These are phyloP conservation scores for Micrasema minimum DNA, from an alignment of 1,140 invertebrate genomes.

Conservation along the genomic window DNA sequence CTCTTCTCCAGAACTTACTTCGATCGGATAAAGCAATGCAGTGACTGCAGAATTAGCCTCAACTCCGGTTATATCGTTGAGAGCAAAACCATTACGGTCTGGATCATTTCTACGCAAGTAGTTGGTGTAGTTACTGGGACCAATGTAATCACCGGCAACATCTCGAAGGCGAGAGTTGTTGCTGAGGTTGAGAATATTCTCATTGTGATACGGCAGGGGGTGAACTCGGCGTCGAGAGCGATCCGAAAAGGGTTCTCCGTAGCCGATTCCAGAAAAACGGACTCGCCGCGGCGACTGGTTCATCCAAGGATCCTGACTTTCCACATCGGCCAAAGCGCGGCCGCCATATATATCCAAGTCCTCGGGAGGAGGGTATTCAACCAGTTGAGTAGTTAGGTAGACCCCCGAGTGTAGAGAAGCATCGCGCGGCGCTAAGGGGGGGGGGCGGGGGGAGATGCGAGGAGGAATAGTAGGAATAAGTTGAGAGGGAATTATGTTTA, in stretches of 20 bases:
- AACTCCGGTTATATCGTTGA: not conserved
- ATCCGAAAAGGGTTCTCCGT: constrained; percentile 23
- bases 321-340: constrained; percentile 13
- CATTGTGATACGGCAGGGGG: constrained; percentile 46
- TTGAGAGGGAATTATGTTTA: not conserved
- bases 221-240: constrained; percentile 31
- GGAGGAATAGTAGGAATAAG: not conserved
- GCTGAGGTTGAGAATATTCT: constrained; percentile 49
- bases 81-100: constrained; percentile 5
- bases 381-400: constrained; percentile 36
- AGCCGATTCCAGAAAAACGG: constrained; percentile 22
- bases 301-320: constrained; percentile 39
- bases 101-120: constrained; percentile 43
- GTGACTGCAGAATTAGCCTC: not conserved
- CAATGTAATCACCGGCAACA: constrained; percentile 18
- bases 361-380: constrained; percentile 24
- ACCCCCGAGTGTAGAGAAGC: constrained; percentile 28
- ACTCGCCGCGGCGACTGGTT: constrained; percentile 17
- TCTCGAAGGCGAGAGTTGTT: constrained; percentile 46
- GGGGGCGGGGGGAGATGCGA: not conserved
- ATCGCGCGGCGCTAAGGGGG: not conserved
- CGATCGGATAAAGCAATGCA: constrained; percentile 57
- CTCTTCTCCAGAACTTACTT: constrained; percentile 65
- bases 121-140: constrained; percentile 47
- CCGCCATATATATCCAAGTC: constrained; percentile 4